Percentiles rank a stretch among this genome's conserved stretches.
Evolutionary conservation across 2,113 vertebrate species (phyloP).

Genomic region (Smithornis capensis): DNA sequence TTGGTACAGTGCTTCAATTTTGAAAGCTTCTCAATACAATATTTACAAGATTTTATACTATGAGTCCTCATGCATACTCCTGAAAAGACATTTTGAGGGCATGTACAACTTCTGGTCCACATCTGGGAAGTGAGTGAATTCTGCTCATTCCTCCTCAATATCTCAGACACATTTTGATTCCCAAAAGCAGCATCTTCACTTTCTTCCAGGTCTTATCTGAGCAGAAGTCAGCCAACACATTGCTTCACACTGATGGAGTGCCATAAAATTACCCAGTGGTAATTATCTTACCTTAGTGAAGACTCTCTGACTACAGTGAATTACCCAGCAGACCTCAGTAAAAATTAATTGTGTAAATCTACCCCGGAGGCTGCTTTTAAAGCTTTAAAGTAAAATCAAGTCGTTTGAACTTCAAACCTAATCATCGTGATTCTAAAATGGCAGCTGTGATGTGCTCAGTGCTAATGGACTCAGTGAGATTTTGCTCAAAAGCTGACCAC

Average conservation of each 20-base stretch:
- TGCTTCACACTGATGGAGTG: neutral
- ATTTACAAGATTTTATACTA: neutral
- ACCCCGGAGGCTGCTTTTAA: slow-evolving; percentile 33
- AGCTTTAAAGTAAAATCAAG: slow-evolving; percentile 52
- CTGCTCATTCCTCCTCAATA: neutral
- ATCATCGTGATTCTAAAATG: slow-evolving; percentile 33
- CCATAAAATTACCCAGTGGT: slow-evolving; percentile 14
- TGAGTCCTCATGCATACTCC: rapidly evolving
- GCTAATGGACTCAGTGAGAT: neutral
- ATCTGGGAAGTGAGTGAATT: neutral
- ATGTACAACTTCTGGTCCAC: neutral
- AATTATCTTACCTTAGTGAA: slow-evolving; percentile 27
- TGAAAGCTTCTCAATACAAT: neutral
- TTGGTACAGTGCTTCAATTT: neutral
- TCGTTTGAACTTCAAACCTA: slow-evolving; percentile 54
- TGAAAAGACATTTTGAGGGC: neutral
- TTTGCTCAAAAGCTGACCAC: slow-evolving; percentile 55
- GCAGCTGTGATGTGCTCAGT: neutral
- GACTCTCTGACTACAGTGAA: slow-evolving; percentile 17
- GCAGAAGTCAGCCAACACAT: neutral
- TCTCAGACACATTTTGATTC: neutral
- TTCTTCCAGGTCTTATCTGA: neutral
- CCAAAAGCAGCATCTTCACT: neutral
- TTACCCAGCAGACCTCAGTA: slow-evolving; percentile 54
- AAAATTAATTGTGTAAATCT: slow-evolving; percentile 55